phyloP scores from a whole-genome alignment of 2,888 invertebrate species.

The Drosophila maculinotata region DNA sequence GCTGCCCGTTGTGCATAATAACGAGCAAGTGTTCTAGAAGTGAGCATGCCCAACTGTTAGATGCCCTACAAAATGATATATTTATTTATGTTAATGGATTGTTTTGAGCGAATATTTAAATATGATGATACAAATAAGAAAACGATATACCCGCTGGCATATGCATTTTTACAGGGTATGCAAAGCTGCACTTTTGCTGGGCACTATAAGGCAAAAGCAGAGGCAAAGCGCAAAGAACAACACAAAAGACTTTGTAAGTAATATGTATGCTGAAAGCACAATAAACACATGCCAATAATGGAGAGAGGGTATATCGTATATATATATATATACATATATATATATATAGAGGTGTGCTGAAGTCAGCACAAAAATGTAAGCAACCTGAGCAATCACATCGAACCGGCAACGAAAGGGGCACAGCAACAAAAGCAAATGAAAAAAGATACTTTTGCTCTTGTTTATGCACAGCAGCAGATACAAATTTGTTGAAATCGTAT shows the following conservation, averaged over 20 bases:
- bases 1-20: constrained; percentile 64
- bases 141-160: constrained; percentile 1
- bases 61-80: constrained; percentile 6
- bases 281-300: constrained; percentile 46
- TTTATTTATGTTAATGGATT: too few species aligned
- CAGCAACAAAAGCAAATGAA: too few species aligned
- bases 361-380: constrained; percentile 48
- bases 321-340: not conserved
- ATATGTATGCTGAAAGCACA: constrained; percentile 76
- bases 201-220: constrained; percentile 52
- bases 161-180: constrained; percentile 23
- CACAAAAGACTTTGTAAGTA: constrained; percentile 71
- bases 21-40: constrained; percentile 16
- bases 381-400: constrained; percentile 74
- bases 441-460: constrained; percentile 65
- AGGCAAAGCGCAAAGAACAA: constrained; percentile 58
- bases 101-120: too few species aligned
- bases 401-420: constrained; percentile 51
- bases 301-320: constrained; percentile 7
- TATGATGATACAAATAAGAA: not conserved
- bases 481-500: constrained; percentile 40
- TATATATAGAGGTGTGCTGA: not conserved
- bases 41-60: not conserved
- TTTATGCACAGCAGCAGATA: constrained; percentile 70
- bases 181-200: constrained; percentile 55